Base-by-base conservation (phyloP, 2,113 vertebrate species). In the Cryptomyrus ogoouensis region DNA sequence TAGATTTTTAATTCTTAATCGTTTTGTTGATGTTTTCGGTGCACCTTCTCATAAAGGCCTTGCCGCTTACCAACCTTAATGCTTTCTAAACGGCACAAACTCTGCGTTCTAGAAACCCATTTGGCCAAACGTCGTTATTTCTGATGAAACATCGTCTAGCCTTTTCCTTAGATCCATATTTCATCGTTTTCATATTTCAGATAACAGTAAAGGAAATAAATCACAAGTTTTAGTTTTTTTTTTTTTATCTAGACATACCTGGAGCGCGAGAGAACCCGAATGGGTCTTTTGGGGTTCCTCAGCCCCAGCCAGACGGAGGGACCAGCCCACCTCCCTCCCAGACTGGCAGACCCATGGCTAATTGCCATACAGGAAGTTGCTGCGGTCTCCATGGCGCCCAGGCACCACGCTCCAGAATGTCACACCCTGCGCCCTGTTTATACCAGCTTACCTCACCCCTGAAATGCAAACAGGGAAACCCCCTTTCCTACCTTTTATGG, bases 1-100 rank as follows among this genome's bases (percentile, higher is more conserved):
- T 49, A 46, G 35, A 80, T 80, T 80, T 42, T 80, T 80, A 80
- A 80, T 80, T 80, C 74, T 80, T 80, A 42, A 80, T 80, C 35
- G 35, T 80, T 80, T 80, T 80, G 74, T 70, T 70, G 62, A 70
- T 70, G 62, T 31, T 70, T 70, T 70, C 10, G 2, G 9, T 80
- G 35, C 74, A 42, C 31, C 74, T 80, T 80, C 74, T 80, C 74
- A 39, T 80, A 80, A 80, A 80, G 74, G 5, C 74, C 74, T 80
- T 19, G 74, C 74, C 15, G 35, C 74, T 42, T 80, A 19, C 15
- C 74, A 42, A 39, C 35, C 31, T 21, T 80, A 80, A 42, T 80
- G 74, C 74, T 80, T 39, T 39, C 35, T 80, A 80, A 80, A 80
- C 31, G 19, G 74, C 35, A 39, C 74, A 70, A 70, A 31, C 27